phyloP scores from a whole-genome alignment of 2,797 vertebrate genomes.

The Clarias platycephalus region DNA sequence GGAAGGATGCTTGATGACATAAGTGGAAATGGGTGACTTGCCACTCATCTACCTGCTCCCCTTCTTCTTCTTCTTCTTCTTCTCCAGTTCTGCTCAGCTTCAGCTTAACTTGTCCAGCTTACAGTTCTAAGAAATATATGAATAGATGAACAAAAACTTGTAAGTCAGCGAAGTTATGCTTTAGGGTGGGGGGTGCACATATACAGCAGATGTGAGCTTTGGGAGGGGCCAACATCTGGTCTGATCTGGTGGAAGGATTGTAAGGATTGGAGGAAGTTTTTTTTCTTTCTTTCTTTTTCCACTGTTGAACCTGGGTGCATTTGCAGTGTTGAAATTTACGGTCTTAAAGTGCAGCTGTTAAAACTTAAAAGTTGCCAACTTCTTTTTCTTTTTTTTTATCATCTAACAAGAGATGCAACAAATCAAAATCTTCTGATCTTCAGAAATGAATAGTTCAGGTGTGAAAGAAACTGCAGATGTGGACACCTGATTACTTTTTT shows the following conservation, averaged over 20 bases:
- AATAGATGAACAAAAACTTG: conserved; percentile 70
- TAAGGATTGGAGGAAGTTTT: background rate
- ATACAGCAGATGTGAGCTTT: conserved; percentile 73
- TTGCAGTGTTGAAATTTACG: conserved; percentile 44
- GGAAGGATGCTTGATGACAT: conserved; percentile 47
- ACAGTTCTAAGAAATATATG: conserved; percentile 37
- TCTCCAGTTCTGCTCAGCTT: background rate
- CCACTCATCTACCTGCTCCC: conserved; percentile 7
- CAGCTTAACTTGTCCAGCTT: conserved; percentile 1
- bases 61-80: conserved; percentile 10
- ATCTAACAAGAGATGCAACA: conserved; percentile 12
- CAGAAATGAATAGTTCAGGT: conserved; percentile 6
- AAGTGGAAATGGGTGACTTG: conserved; percentile 44
- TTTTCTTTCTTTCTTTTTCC: conserved; percentile 2
- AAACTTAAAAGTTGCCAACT: conserved; percentile 37
- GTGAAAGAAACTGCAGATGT: conserved; percentile 13
- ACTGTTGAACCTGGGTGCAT: conserved; percentile 45
- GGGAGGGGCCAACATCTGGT: conserved; percentile 54
- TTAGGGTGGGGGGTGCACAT: conserved; percentile 69
- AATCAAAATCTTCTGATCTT: background rate
- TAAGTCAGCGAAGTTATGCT: conserved; percentile 72
- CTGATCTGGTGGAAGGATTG: conserved; percentile 45
- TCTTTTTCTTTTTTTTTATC: conserved; percentile 10
- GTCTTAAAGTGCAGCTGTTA: conserved; percentile 50
- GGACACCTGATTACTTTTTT: background rate